These are phyloP conservation scores for Parnassius apollo DNA, from an alignment of 2,888 invertebrate species.

Conservation along the genomic window DNA sequence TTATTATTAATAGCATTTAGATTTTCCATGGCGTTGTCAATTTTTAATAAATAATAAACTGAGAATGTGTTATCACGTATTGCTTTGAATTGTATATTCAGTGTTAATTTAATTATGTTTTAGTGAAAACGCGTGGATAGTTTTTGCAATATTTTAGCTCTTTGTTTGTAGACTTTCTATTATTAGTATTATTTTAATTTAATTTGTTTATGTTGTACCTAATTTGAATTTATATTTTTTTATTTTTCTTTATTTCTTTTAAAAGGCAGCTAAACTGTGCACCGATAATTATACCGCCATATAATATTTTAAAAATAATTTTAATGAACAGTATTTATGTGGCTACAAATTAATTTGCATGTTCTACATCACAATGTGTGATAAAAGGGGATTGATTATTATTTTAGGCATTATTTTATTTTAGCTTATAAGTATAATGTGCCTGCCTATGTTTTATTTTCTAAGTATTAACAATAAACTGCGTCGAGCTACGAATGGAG, in stretches of 20 bases:
- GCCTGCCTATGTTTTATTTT: slow-evolving; percentile 55
- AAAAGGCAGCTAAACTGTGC: slow-evolving; percentile 53
- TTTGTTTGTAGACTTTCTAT: slow-evolving; percentile 33
- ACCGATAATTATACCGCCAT: slow-evolving; percentile 28
- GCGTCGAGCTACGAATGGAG: slow-evolving; percentile 30
- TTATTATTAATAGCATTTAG: slow-evolving; percentile 43
- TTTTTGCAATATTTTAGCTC: slow-evolving; percentile 67
- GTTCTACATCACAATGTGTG: slow-evolving; percentile 70
- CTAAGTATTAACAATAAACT: slow-evolving; percentile 36
- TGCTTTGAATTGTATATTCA: slow-evolving; percentile 67
- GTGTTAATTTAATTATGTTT: slow-evolving; percentile 64
- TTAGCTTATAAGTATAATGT: slow-evolving; percentile 62
- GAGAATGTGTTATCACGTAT: slow-evolving; percentile 43
- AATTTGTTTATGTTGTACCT: slow-evolving; percentile 39
- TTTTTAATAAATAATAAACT: slow-evolving; percentile 37
- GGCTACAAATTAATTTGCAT: slow-evolving; percentile 31
- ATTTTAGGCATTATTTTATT: slow-evolving; percentile 57
- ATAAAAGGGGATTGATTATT: slow-evolving; percentile 60
- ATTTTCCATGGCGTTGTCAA: slow-evolving; percentile 45
- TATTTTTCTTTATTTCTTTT: slow-evolving; percentile 18
- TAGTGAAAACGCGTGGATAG: slow-evolving; percentile 51
- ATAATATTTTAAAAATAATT: slow-evolving; percentile 16
- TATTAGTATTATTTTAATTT: slow-evolving; percentile 45
- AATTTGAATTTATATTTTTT: slow-evolving; percentile 28
- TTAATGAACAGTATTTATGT: slow-evolving; percentile 28